Percentiles rank a stretch among this genome's conserved stretches.
These are phyloP conservation scores for Corvus moneduloides DNA, from an alignment of 2,113 vertebrate genomes.

Conservation along the genomic window DNA sequence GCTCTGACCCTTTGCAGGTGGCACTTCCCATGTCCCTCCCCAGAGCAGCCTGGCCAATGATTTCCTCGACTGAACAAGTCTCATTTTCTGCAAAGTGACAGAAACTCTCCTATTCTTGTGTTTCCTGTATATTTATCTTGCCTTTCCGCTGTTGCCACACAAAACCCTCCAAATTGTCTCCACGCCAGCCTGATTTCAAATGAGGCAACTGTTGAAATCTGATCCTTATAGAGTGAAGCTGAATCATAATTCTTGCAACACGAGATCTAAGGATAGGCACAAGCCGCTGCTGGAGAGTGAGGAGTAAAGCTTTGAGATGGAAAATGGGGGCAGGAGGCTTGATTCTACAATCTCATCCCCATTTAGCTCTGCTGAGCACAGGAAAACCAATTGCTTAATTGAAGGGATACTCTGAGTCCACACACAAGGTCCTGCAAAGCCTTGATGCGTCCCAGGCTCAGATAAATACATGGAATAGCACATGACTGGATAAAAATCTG, in stretches of 20 bases:
- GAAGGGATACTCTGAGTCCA: background rate
- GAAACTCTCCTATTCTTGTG: background rate
- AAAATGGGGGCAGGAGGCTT: background rate
- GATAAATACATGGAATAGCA: background rate
- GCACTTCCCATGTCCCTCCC: background rate
- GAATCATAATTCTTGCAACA: constrained; percentile 46
- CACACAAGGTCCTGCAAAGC: background rate
- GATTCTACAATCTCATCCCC: background rate
- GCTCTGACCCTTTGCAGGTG: background rate
- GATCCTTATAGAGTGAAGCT: constrained; percentile 27
- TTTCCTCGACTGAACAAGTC: background rate
- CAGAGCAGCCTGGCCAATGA: background rate
- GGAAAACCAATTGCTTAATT: background rate
- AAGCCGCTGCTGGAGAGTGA: background rate
- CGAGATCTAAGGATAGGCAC: constrained; percentile 3
- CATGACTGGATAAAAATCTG: background rate
- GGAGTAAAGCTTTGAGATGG: background rate
- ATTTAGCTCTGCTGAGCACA: background rate
- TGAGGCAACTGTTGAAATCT: constrained; percentile 50
- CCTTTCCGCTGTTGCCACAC: constrained; percentile 13
- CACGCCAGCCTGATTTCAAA: constrained; percentile 12
- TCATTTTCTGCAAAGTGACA: background rate
- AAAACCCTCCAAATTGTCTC: constrained; percentile 29
- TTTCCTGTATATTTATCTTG: constrained; percentile 23
- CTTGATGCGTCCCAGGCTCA: background rate